Evolutionary conservation across 2,888 invertebrate genomes (phyloP).

Genomic region (Matsumyia berberina): DNA sequence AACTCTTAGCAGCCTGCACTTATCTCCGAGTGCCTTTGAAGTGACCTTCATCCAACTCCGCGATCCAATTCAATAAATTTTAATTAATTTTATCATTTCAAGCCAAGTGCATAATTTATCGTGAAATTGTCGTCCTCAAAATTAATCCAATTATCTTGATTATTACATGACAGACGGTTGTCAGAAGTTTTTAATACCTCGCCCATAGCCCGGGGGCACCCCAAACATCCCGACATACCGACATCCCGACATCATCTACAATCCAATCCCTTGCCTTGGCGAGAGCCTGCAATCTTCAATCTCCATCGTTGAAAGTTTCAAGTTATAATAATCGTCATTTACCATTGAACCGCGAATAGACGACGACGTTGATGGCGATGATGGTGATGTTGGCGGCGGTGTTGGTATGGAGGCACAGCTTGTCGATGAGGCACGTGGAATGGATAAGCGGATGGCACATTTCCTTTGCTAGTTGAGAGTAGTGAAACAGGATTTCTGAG

Average conservation of each 20-base stretch:
- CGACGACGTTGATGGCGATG: not conserved
- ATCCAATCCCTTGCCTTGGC: no score
- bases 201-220: not conserved
- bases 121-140: slow-evolving; percentile 66
- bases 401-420: not conserved
- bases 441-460: not conserved
- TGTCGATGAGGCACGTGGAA: slow-evolving; percentile 4
- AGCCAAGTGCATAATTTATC: slow-evolving; percentile 68
- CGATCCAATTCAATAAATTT: slow-evolving; percentile 60
- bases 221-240: not conserved
- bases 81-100: slow-evolving; percentile 67
- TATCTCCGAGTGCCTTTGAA: not conserved
- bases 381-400: not conserved
- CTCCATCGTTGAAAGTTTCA: slow-evolving; percentile 24
- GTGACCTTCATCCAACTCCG: not conserved
- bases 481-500: not conserved
- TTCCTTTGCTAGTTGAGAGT: not conserved
- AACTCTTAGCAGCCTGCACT: not conserved
- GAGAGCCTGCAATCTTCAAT: not conserved
- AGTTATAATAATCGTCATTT: slow-evolving; percentile 33
- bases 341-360: slow-evolving; percentile 18
- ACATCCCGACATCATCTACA: not conserved
- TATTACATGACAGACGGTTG: slow-evolving; percentile 71
- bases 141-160: slow-evolving; percentile 73
- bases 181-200: slow-evolving; percentile 55